Evolutionary conservation across 2,113 vertebrate genomes (phyloP), one percentile per base, ranked within the genome.

Genomic region (Vulpes lagopus): DNA sequence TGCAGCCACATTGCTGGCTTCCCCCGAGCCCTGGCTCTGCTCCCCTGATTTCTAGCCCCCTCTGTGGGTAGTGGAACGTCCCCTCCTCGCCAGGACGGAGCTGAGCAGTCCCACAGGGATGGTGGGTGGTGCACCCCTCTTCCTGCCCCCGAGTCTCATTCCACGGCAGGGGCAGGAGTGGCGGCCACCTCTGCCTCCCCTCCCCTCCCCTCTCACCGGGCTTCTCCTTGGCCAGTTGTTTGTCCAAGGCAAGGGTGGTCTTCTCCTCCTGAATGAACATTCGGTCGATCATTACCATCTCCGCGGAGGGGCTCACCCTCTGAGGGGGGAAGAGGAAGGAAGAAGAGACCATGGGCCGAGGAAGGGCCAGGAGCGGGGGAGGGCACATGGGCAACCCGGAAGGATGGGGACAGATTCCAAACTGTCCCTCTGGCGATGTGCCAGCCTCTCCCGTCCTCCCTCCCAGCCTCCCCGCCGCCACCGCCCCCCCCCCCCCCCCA

Each of bases 191-290:
- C 30, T 22, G 16, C 49, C 20, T 2, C 27, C 27, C 15, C 14
- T 7, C 51, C 25, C 20, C n/a, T 1, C 27, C 9, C 5, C 7
- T 5, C 97, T 92, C 73, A 99, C 99, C 99, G 65, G 99, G 99
- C 97, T 99, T 99, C 97, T 99, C 99, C 98, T 99, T 99, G 17
- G 99, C 99, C 82, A 99, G 96, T 94, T 99, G 98, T 73, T 99
- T 99, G 98, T 99, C 99, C 49, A 99, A 99, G 86, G 98, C 99
- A 65, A 99, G 91, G 0, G 99, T 99, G 14, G 99, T 98, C 97
- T 99, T 99, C 94, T 99, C 99, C 94, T 99, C 99, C 98, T 99
- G 99, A 83, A 99, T 99, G 96, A 99, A 99, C 99, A 99, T 99
- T 49, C 99, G 98, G 98, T 99, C 99, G 14, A 99, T 99, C 99